Evolutionary conservation across 2,797 vertebrate genomes (phyloP), one percentile per base, ranked within the genome.

Genomic region (Channallabes apus): DNA sequence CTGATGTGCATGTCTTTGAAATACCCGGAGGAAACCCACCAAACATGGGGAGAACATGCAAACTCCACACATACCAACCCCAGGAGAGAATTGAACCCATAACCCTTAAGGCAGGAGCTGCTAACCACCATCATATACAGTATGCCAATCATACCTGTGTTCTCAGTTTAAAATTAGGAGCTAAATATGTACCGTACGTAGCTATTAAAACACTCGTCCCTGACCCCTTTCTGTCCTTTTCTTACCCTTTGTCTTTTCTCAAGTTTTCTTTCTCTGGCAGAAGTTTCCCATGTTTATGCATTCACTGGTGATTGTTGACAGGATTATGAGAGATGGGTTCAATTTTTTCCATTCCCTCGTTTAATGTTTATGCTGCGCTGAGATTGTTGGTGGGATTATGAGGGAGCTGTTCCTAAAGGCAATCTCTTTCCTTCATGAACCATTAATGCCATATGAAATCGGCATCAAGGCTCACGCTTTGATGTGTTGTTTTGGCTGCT

Each of bases 391-490:
- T 94, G 94, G 96, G 95, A 96, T 95, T 94, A 93, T 94, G 91
- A 94, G 94, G 94, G 91, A 92, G 94, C 95, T 96, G 94, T 95
- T 97, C 71, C 82, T 96, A 95, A 96, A 96, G 95, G 96, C 96
- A 97, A 96, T 96, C 96, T 96, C 96, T 96, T 97, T 96, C 96
- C 96, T 97, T 97, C 97, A 96, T 96, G 97, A 97, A 94, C 96
- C 96, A 96, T 97, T 97, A 97, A 96, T 96, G 96, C 97, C 96
- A 96, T 97, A 97, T 95, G 96, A 97, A 94, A 95, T 95, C 94
- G 96, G 97, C 96, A 97, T 97, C 96, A 97, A 97, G 96, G 96
- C 96, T 90, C 90, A 12, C 86, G 95, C 97, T 98, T 98, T 97
- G 97, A 98, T 97, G 96, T 97, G 96, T 77, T 96, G 96, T 97